A percentile compares a stretch with the other conserved stretches of the same genome.
phyloP scores from a whole-genome alignment of 1,140 invertebrate species.

The Lerema accius region DNA sequence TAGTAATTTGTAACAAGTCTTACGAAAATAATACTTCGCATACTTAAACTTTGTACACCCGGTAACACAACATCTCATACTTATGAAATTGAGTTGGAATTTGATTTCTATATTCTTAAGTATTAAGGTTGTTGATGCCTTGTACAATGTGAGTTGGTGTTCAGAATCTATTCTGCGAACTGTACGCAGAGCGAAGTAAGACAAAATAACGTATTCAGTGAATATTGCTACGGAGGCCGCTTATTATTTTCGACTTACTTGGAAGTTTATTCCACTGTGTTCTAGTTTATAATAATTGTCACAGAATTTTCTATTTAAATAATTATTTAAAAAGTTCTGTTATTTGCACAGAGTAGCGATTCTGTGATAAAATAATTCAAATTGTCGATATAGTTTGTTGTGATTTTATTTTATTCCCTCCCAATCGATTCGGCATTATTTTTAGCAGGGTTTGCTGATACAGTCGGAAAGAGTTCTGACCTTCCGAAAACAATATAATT shows the following conservation, averaged over 20 bases:
- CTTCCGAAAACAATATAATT: too few species aligned
- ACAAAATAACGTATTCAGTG: conserved; percentile 70
- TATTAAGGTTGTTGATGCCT: conserved; percentile 6
- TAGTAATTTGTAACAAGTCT: not conserved
- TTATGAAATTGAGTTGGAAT: not conserved
- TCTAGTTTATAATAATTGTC: too few species aligned
- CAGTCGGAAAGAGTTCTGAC: too few species aligned
- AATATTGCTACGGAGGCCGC: conserved; percentile 69
- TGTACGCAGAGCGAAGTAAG: conserved; percentile 40
- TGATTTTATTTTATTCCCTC: too few species aligned
- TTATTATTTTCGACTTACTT: conserved; percentile 75
- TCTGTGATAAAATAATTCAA: too few species aligned
- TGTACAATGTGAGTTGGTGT: not conserved
- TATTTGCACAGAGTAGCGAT: not conserved
- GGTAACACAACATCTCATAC: not conserved
- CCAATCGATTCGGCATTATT: too few species aligned
- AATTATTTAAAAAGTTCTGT: too few species aligned
- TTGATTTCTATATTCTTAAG: not conserved
- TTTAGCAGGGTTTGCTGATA: too few species aligned
- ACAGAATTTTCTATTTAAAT: too few species aligned
- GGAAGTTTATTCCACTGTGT: conserved; percentile 48
- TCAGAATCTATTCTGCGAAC: conserved; percentile 15
- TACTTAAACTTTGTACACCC: conserved; percentile 2
- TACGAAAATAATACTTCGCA: not conserved
- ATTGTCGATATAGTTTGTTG: too few species aligned